A percentile compares a stretch with the other conserved stretches of the same genome.
Evolutionary conservation across 2,113 vertebrate species (phyloP).

Genomic region (Microtus montanus): DNA sequence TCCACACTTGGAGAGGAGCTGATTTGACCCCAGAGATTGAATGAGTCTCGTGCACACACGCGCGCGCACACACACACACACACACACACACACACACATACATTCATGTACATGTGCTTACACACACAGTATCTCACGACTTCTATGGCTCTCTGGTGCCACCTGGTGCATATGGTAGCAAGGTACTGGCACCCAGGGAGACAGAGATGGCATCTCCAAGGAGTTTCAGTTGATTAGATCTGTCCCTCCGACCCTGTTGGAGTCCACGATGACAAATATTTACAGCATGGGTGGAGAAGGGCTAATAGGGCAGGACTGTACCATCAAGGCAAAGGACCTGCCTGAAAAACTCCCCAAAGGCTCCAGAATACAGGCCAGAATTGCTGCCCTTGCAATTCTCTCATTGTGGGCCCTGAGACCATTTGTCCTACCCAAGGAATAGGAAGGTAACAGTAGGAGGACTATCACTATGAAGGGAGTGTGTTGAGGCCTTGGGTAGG

Average conservation of each 20-base stretch:
- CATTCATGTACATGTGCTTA: constrained; percentile 59
- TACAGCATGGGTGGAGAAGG: constrained; percentile 87
- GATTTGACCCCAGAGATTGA: constrained; percentile 82
- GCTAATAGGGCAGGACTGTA: constrained; percentile 5
- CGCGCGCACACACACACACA: constrained; percentile 63
- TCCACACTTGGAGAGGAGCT: constrained; percentile 43
- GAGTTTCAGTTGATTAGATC: constrained; percentile 81
- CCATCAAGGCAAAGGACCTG: constrained; percentile 32
- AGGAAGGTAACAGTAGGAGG: background rate
- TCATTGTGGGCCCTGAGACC: background rate
- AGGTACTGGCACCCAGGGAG: constrained; percentile 86
- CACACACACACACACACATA: constrained; percentile 81
- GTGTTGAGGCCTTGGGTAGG: background rate
- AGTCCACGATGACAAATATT: constrained; percentile 95
- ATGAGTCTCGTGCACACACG: constrained; percentile 75
- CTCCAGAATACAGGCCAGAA: constrained; percentile 27
- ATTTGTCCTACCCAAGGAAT: constrained; percentile 8
- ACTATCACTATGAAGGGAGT: background rate
- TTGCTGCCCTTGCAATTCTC: constrained; percentile 19
- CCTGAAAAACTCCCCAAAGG: constrained; percentile 15
- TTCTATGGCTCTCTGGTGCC: constrained; percentile 62
- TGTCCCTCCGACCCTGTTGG: constrained; percentile 80
- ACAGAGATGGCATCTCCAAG: constrained; percentile 83
- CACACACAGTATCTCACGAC: constrained; percentile 50
- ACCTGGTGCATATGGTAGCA: constrained; percentile 72